Evolutionary conservation across 2,113 vertebrate species (phyloP).

Genomic region (Heterotis niloticus): DNA sequence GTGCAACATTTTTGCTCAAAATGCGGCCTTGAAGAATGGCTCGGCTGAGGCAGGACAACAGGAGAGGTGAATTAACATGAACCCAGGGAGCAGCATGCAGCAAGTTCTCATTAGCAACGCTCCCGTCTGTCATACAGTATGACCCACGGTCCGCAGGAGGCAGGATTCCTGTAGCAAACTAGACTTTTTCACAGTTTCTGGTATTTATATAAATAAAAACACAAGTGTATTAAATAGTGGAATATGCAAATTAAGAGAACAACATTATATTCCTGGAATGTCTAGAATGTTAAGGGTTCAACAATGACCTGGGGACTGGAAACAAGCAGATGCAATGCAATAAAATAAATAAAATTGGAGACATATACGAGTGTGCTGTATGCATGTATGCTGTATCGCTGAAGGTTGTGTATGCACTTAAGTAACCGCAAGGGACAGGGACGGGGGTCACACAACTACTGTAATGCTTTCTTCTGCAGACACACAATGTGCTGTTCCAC

Average conservation of each 20-base stretch:
- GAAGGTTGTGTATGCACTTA: neutral
- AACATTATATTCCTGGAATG: slow-evolving; percentile 38
- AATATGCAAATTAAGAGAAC: slow-evolving; percentile 40
- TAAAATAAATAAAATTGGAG: slow-evolving; percentile 27
- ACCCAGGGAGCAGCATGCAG: slow-evolving; percentile 67
- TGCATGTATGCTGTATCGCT: neutral
- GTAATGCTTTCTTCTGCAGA: neutral
- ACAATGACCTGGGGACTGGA: slow-evolving; percentile 43
- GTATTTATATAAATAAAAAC: slow-evolving; percentile 55
- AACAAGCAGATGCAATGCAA: slow-evolving; percentile 50
- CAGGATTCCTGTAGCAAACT: slow-evolving; percentile 55
- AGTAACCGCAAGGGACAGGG: neutral
- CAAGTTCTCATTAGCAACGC: slow-evolving; percentile 61
- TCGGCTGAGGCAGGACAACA: slow-evolving; percentile 37
- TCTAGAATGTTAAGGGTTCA: slow-evolving; percentile 42
- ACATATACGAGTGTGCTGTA: too few species aligned
- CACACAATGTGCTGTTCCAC: neutral
- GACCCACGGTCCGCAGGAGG: slow-evolving; percentile 59
- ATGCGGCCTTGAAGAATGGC: slow-evolving; percentile 22
- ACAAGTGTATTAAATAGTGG: slow-evolving; percentile 46
- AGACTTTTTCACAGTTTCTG: slow-evolving; percentile 69
- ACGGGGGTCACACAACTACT: neutral
- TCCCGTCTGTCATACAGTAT: slow-evolving; percentile 53
- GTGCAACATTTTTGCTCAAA: slow-evolving; percentile 28
- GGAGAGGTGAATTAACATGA: slow-evolving; percentile 52